A percentile compares a stretch with the other conserved stretches of the same genome.
These are phyloP conservation scores for Chondrosia reniformis DNA, from an alignment of 37 sponge, comb jelly and placozoan species.

Conservation along the genomic window DNA sequence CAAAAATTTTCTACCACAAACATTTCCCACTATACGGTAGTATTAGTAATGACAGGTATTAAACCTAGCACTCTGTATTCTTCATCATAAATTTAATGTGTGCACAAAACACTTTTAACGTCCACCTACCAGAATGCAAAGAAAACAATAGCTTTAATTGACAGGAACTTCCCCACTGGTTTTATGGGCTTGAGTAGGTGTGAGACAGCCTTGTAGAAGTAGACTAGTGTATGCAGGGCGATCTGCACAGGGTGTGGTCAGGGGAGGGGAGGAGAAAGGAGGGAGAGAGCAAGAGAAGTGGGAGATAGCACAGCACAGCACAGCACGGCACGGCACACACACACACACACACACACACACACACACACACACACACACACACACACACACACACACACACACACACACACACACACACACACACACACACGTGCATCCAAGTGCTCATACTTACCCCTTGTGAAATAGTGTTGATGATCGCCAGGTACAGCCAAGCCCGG, in stretches of 20 bases:
- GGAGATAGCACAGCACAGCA: too few species aligned
- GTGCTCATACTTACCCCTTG: slow-evolving; percentile 29
- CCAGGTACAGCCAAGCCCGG: slow-evolving; percentile 57
- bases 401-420: slow-evolving; percentile 1
- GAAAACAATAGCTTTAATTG: slow-evolving; percentile 88
- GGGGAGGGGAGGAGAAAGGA: too few species aligned
- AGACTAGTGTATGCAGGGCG: slow-evolving; percentile 73
- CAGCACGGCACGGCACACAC: slow-evolving; percentile 17
- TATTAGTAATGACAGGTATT: too few species aligned
- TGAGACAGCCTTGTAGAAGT: slow-evolving; percentile 83
- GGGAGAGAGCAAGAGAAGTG: too few species aligned
- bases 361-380: slow-evolving; percentile 1
- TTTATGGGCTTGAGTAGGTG: slow-evolving; percentile 75
- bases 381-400: slow-evolving; percentile 1
- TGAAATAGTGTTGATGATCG: slow-evolving; percentile 39
- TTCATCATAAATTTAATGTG: neutral
- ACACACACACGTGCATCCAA: neutral
- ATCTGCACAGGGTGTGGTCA: slow-evolving; percentile 44
- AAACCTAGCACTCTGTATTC: neutral
- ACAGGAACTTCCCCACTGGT: slow-evolving; percentile 84
- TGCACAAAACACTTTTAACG: too few species aligned
- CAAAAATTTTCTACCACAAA: too few species aligned
- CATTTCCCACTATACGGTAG: too few species aligned
- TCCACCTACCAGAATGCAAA: slow-evolving; percentile 90
- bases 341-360: neutral